Evolutionary conservation across 64 coral and sea anemone genomes (phyloP), one percentile per base, ranked within the genome.

Genomic region (Hydrozoanthus tunicans): DNA sequence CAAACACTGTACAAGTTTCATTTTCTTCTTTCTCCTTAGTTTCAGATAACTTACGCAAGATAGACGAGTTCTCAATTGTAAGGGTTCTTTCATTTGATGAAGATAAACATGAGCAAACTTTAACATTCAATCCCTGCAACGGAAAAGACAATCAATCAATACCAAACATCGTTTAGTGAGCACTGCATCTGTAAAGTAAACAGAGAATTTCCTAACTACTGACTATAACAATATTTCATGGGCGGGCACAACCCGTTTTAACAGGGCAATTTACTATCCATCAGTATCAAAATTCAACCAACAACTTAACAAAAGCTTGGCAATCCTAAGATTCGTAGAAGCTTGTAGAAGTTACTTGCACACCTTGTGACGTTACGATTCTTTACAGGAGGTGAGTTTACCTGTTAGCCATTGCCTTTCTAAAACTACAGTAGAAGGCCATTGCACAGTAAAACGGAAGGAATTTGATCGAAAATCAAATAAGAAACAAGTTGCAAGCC

Each of bases 11-110:
- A 10, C 3, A 9, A 58, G 67, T 27, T 88, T 59, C 69, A 52
- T 75, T 88, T 88, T 74, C 80, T 64, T 53, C 59, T 0, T 74
- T 83, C 51, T 66, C 23, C 54, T 88, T 88, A n/a, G 84, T 70
- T 70, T 57, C 65, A 56, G 65, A 54, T 1, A 57, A 12, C 24
- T 85, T 64, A 17, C 57, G 24, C 64, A 85, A 85, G 56, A 17
- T 24, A 17, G 80, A 52, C 32, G 58, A 43, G 11, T 59, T 82
- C 24, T 6, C 64, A 43, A 43, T 58, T 85, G 51, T 57, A 65
- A 58, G 14, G 64, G 63, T 58, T 20, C 52, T 56, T 13, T 5
- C 5, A 7, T 27, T 15, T 17, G 55, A 24, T 61, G 84, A 20
- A 5, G 69, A 74, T 53, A 51, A 57, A 88, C 53, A 88, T 56